phyloP scores from a whole-genome alignment of 2,888 invertebrate genomes.

The Agrotis segetum region DNA sequence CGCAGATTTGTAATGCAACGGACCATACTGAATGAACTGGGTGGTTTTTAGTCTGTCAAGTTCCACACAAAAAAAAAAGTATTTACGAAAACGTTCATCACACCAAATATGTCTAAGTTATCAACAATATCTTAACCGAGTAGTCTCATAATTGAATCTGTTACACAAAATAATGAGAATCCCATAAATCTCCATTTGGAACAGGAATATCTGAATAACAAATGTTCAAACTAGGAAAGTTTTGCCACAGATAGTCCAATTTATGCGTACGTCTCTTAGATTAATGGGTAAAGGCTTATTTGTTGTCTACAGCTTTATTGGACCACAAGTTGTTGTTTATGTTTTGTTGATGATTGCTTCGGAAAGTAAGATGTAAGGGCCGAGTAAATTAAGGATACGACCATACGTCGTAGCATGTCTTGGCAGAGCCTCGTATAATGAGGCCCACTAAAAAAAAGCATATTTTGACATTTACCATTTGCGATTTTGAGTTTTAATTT shows the following conservation, averaged over 20 bases:
- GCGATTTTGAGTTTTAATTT: too few species aligned
- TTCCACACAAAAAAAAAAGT: too few species aligned
- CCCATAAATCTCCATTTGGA: constrained; percentile 61
- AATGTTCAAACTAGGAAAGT: constrained; percentile 62
- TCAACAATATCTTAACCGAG: constrained; percentile 21
- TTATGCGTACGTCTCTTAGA: constrained; percentile 55
- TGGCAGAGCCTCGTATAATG: too few species aligned
- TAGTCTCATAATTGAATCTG: constrained; percentile 50
- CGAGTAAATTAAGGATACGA: not conserved
- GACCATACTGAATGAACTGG: too few species aligned
- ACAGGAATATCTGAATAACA: constrained; percentile 61
- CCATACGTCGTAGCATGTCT: too few species aligned
- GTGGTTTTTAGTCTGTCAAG: too few species aligned
- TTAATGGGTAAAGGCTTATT: constrained; percentile 59
- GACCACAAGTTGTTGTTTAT: constrained; percentile 33
- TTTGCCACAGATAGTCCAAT: constrained; percentile 58
- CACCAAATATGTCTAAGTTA: not conserved
- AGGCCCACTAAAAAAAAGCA: too few species aligned
- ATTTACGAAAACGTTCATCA: not conserved
- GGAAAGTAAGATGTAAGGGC: not conserved
- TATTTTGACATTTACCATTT: too few species aligned
- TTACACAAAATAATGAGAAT: constrained; percentile 51
- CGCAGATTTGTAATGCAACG: too few species aligned
- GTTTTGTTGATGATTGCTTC: constrained; percentile 19
- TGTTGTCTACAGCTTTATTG: constrained; percentile 39